Evolutionary conservation across 2,888 invertebrate genomes (phyloP), one percentile per base, ranked within the genome.

Genomic region (Himalopsyche anomala): DNA sequence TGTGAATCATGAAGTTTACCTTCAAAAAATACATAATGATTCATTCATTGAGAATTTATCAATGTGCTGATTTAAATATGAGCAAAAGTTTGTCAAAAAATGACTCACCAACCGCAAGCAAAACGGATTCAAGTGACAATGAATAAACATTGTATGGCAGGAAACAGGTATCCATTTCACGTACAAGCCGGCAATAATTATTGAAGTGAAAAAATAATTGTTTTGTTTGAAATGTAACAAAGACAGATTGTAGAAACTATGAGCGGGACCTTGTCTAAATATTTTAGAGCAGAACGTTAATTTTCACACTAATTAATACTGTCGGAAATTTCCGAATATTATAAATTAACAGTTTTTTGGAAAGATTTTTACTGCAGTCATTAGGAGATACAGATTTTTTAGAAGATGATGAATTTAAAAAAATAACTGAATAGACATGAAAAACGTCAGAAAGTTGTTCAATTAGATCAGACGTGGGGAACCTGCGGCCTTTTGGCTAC

Each of bases 91-190:
- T 19, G 62, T 19, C 19, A 62, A 62, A 62, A 56, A 62, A 28
- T 62, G 62, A 62, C n/a, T 62, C 62, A 62, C 11, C 62, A 19
- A 62, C 62, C 62, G 62, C 62, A n/a, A 19, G n/a, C 56, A n/a
- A n/a, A 19, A 56, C 17, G 17, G 56, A 56, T n/a, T n/a, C 56
- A n/a, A 19, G 19, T 19, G 56, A 56, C 17, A 56, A 56, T 56
- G 62, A 62, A 62, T 62, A 19, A 19, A 62, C 8, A 62, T 62
- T 62, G 62, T 62, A 62, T 62, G 62, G 17, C 19, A 28, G 62
- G 28, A 62, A 9, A 8, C 62, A 28, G 19, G 28, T 62, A 62
- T 62, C 19, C 62, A 62, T 62, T 62, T 62, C 51, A 62, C 19
- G 19, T 62, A 19, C 19, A n/a, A 62, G 19, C n/a, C 62, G 15